Percentiles rank a stretch among this genome's conserved stretches.
Conservation (phyloP, 2,797 vertebrate genomes). For the Crenuchus spilurus region DNA sequence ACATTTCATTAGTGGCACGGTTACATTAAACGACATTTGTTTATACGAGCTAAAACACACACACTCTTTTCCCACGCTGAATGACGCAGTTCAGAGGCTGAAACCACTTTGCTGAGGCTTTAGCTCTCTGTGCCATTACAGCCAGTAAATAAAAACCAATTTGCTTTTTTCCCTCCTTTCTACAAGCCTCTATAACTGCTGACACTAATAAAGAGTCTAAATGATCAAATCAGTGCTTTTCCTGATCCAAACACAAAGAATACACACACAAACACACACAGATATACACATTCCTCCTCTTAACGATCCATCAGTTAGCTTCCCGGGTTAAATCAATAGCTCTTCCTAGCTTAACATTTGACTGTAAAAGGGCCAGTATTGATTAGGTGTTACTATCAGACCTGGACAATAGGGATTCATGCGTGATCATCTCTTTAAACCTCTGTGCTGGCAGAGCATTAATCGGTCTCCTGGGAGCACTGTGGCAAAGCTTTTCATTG, state of each 20-base stretch:
- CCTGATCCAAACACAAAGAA: slow-evolving; percentile 9
- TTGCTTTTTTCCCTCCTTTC: slow-evolving; percentile 17
- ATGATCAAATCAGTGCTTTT: slow-evolving; percentile 36
- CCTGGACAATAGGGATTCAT: slow-evolving; percentile 40
- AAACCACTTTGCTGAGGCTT: slow-evolving; percentile 8
- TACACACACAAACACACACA: slow-evolving; percentile 3
- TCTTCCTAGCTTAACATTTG: slow-evolving; percentile 37
- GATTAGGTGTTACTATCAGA: slow-evolving; percentile 30
- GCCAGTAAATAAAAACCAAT: slow-evolving; percentile 42
- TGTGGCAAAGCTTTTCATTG: slow-evolving; percentile 20
- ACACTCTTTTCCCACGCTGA: slow-evolving; percentile 59
- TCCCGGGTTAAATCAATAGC: slow-evolving; percentile 47
- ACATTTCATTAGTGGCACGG: slow-evolving; percentile 69
- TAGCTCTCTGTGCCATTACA: slow-evolving; percentile 28
- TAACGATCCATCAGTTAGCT: slow-evolving; percentile 34
- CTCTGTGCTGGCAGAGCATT: slow-evolving; percentile 33
- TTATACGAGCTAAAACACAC: slow-evolving; percentile 62
- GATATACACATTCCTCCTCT: slow-evolving; percentile 18
- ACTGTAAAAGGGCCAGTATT: slow-evolving; percentile 51
- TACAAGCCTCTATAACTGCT: slow-evolving; percentile 25
- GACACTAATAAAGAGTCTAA: slow-evolving; percentile 41
- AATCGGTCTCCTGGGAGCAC: slow-evolving; percentile 43
- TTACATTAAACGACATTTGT: slow-evolving; percentile 76
- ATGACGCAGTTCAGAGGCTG: slow-evolving; percentile 16
- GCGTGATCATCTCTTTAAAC: slow-evolving; percentile 46